Evolutionary conservation across 2,888 invertebrate genomes (phyloP).

Genomic region (Notocelia uddmanniana): DNA sequence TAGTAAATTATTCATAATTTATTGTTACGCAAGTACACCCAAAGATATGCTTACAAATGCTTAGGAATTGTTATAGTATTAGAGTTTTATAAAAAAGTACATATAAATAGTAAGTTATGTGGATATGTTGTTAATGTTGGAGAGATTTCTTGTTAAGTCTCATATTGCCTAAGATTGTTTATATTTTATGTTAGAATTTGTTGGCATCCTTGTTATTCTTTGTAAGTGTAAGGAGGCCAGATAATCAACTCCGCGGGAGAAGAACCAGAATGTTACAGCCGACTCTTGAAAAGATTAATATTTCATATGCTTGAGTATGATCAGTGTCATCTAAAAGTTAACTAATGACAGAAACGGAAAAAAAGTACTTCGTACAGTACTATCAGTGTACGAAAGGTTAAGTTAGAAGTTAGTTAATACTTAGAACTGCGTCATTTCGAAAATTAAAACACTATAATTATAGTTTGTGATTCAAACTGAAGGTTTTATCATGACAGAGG

Average conservation of each 20-base stretch:
- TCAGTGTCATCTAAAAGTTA: no score
- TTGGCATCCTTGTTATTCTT: not conserved
- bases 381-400: no score
- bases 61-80: slow-evolving; percentile 52
- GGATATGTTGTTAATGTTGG: not conserved
- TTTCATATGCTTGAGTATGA: no score
- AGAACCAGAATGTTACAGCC: not conserved
- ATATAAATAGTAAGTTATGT: slow-evolving; percentile 25
- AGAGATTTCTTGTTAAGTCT: not conserved
- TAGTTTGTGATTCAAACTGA: no score
- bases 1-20: slow-evolving; percentile 14
- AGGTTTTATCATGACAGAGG: no score
- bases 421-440: no score
- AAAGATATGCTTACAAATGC: slow-evolving; percentile 63
- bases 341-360: no score
- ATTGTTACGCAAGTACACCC: slow-evolving; percentile 52
- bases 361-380: no score
- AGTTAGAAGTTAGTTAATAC: no score
- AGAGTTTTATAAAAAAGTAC: slow-evolving; percentile 46
- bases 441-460: no score
- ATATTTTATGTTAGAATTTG: not conserved
- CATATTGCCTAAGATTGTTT: not conserved
- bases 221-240: not conserved
- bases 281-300: no score
- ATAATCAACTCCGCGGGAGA: not conserved